Evolutionary conservation across 2,888 invertebrate genomes (phyloP).

Genomic region (Lasioglossum malachurum): DNA sequence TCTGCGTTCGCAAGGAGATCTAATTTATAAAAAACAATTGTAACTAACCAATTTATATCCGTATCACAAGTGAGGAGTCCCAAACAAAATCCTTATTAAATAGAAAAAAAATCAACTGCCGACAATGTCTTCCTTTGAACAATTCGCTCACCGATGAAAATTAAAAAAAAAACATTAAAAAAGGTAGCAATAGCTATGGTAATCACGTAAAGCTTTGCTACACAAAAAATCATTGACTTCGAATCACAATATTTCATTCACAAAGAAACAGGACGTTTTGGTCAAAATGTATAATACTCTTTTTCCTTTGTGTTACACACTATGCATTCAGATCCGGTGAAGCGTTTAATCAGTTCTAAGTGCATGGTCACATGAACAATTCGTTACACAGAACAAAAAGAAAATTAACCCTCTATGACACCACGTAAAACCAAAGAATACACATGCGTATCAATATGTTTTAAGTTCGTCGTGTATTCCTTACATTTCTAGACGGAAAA

Average conservation of each 20-base stretch:
- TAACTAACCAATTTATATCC: slow-evolving; percentile 17
- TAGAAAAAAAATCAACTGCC: neutral
- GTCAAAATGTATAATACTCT: slow-evolving; percentile 39
- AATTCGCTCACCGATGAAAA: neutral
- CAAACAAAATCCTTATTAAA: neutral
- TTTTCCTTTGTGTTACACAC: slow-evolving; percentile 13
- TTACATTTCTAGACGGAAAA: neutral
- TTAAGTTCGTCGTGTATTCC: neutral
- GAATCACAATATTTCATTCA: slow-evolving; percentile 32
- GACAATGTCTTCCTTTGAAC: neutral
- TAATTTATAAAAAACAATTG: neutral
- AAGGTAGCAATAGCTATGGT: neutral
- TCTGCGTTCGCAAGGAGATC: too few relatives aligned
- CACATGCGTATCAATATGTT: neutral
- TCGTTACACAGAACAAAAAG: slow-evolving; percentile 9
- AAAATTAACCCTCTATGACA: slow-evolving; percentile 14
- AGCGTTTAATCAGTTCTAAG: neutral
- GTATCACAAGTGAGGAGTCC: slow-evolving; percentile 34
- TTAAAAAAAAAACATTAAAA: neutral
- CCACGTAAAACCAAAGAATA: neutral
- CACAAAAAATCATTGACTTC: slow-evolving; percentile 8
- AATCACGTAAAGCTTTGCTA: slow-evolving; percentile 1
- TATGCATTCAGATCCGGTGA: neutral
- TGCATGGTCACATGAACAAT: slow-evolving; percentile 22
- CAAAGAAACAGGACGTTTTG: slow-evolving; percentile 18